These are phyloP conservation scores for Apotomis betuletana DNA, from an alignment of 2,888 invertebrate species.

Conservation along the genomic window DNA sequence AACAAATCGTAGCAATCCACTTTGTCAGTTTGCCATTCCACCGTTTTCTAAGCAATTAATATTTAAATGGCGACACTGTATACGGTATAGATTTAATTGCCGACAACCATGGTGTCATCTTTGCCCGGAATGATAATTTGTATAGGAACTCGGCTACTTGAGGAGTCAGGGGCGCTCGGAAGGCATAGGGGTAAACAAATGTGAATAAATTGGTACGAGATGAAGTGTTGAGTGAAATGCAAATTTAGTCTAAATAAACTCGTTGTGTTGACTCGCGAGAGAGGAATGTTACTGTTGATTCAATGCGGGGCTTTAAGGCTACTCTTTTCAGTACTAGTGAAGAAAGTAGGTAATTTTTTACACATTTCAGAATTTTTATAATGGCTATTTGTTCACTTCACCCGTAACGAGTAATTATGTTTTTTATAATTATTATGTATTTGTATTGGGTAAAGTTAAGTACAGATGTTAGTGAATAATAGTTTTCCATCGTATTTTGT, in stretches of 20 bases:
- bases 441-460: no score
- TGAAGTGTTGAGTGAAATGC: slow-evolving; percentile 31
- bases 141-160: neutral
- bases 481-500: no score
- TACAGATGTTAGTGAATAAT: no score
- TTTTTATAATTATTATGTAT: no score
- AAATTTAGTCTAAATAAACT: slow-evolving; percentile 29
- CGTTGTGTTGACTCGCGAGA: slow-evolving; percentile 6
- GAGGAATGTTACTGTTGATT: slow-evolving; percentile 7
- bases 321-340: slow-evolving; percentile 2
- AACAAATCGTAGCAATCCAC: slow-evolving; percentile 5
- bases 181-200: slow-evolving; percentile 16
- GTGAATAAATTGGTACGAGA: slow-evolving; percentile 26
- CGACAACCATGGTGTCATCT: neutral
- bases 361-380: neutral
- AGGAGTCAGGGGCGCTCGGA: slow-evolving; percentile 5
- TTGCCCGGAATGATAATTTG: neutral
- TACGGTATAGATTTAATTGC: slow-evolving; percentile 27
- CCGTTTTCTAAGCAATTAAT: slow-evolving; percentile 33
- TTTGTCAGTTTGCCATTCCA: slow-evolving; percentile 5
- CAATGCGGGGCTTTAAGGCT: neutral
- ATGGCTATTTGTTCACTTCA: no score
- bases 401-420: no score
- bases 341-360: slow-evolving; percentile 3
- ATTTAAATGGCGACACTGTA: slow-evolving; percentile 27